Evolutionary conservation across 1,140 invertebrate species (phyloP), one percentile per base, ranked within the genome.

Genomic region (Drosophila biarmipes): DNA sequence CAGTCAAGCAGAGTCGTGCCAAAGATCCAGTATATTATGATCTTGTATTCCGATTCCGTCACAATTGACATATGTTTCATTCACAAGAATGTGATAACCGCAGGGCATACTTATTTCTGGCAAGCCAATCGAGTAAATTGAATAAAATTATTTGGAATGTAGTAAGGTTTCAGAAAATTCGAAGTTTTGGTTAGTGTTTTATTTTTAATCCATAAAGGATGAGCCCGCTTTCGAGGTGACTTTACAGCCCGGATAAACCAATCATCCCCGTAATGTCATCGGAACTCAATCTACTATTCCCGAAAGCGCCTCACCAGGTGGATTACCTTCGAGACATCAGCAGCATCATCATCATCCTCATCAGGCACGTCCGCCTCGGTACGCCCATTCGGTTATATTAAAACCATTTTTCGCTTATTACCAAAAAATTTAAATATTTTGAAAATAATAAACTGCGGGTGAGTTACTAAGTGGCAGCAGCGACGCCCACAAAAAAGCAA

Each of bases 371-470:
- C 49, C 69, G 67, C 57, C 27, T 48, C 37, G 49, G 63, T 46
- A 67, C 63, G 56, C 58, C 78, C 78, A 78, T 82, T 87, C 58
- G 75, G 69, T 82, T 89, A 84, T 84, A 87, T 87, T 80, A 84
- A 82, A 84, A 82, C 77, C 77, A 84, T 87, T 90, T 90, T 90
- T 79, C 82, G 89, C 84, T 90, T 91, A 90, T 90, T 91, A 91
- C 80, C 80, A 82, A 89, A 91, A 90, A 91, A 91, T 91, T 91
- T 91, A 79, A 91, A 91, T 91, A 91, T 91, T 91, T 91, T 86
- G 69, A 91, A 89, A 91, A 91, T 91, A 91, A 91, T 91, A 91
- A 91, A 91, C 89, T 89, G 89, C 89, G 90, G 89, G 89, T 91
- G 89, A 91, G 89, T 91, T 91, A 91, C 78, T 91, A 91, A 91